Evolutionary conservation across 1,140 invertebrate genomes (phyloP), one percentile per base, ranked within the genome.

Genomic region (Bombus superbus): DNA sequence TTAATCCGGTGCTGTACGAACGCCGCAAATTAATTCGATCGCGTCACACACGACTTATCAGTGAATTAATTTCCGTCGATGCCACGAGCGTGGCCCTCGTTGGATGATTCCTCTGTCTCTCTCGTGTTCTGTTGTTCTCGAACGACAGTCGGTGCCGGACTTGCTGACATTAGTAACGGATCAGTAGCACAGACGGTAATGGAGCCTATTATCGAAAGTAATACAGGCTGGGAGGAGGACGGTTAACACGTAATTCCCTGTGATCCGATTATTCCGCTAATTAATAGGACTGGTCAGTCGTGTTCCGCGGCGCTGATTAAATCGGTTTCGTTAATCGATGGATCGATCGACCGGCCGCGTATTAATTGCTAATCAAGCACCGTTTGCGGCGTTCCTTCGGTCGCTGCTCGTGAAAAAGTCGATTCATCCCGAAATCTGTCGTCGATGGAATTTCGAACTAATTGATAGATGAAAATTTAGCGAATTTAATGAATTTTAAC

Each of bases 191-290:
- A 86, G 77, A 89, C 62, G 76, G 84, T 90, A 90, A 90, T 82
- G 74, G 88, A 82, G 81, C 85, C 89, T 90, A 89, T 90, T 87
- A 87, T 81, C 64, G 88, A 87, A 90, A 90, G 85, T 89, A 85
- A 90, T 90, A 80, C 68, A 90, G 71, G 86, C 76, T 62, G 79
- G 88, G 44, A 81, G 69, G 78, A 81, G 68, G 62, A 87, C 85
- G 77, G 85, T 90, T 87, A 90, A 87, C 88, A 86, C 84, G 85
- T 85, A 86, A 89, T 89, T 86, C 81, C 82, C 80, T 85, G 85
- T 87, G 84, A 90, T 90, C 88, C 85, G 88, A 90, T 90, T 90
- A 90, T 90, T 90, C 89, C 88, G 89, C 89, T 89, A 90, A 90
- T 90, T 90, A 90, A 90, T 90, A 85, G 89, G 86, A 89, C 88